Evolutionary conservation across 1,140 invertebrate species (phyloP), one percentile per base, ranked within the genome.

Genomic region (Leptinotarsa texana): DNA sequence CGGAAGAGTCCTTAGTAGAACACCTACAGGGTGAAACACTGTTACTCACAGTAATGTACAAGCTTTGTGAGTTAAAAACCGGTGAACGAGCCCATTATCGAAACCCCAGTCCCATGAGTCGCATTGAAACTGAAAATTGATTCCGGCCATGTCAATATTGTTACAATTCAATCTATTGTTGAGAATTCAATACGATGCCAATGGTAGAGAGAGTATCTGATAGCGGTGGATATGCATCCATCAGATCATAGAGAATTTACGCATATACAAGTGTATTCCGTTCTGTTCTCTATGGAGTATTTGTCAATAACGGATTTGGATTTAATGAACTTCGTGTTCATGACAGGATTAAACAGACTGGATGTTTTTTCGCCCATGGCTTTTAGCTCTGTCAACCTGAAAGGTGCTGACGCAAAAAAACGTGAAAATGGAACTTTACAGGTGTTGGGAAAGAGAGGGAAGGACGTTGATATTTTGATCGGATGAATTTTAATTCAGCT

Each of bases 261-360:
- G 51, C 51, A n/a, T 18, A 3, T 3, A 57, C 33, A 57, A 57
- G 51, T n/a, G n/a, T 18, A 18, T 57, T 57, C 4, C 33, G 33
- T 11, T 42, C 33, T 42, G 33, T 42, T 11, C 33, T 42, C 1
- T 42, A 11, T 42, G 33, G 8, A 42, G 33, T 42, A 42, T 42
- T 57, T 57, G 51, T 57, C 51, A 57, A 57, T 57, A 57, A 18
- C 51, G 51, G 51, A 57, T 57, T 57, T n/a, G 51, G 51, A 57
- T 57, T 57, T 13, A 57, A 57, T 57, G 51, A 57, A 57, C 15
- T 57, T 18, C 51, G 51, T 57, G 51, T 18, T 57, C 15, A 57
- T 57, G 51, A 57, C 51, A 57, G n/a, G 51, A 57, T n/a, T 57
- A 57, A 57, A 57, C 51, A 17, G 51, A 57, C 15, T 18, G 51